Percentiles rank a stretch among this genome's conserved stretches.
Conservation (phyloP, 92 coral and sea anemone species). For the Porites cylindrica region DNA sequence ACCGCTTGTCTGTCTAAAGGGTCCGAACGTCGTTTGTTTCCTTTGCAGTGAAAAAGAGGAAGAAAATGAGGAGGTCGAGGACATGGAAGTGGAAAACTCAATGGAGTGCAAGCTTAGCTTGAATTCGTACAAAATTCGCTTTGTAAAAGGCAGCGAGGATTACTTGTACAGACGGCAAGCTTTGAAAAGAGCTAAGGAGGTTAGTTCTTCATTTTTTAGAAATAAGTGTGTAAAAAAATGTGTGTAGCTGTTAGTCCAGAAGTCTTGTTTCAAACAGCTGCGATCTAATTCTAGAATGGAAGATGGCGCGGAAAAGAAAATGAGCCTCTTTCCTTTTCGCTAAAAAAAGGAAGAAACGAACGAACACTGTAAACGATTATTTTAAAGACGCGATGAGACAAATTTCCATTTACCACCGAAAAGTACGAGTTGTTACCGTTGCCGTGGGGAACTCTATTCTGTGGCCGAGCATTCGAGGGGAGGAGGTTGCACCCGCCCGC, state of each 20-base stretch:
- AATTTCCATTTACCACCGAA: too few relatives aligned
- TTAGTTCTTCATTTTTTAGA: conserved; percentile 12
- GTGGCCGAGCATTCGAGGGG: too few relatives aligned
- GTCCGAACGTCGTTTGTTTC: background rate
- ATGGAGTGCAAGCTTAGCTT: conserved; percentile 94
- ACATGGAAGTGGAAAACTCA: conserved; percentile 93
- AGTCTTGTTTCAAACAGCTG: background rate
- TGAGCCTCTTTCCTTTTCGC: too few relatives aligned
- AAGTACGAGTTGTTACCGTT: too few relatives aligned
- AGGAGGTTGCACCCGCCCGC: too few relatives aligned
- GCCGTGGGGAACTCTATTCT: too few relatives aligned
- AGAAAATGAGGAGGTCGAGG: conserved; percentile 84
- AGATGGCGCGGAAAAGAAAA: too few relatives aligned
- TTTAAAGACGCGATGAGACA: too few relatives aligned
- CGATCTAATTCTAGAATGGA: background rate
- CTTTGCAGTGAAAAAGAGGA: conserved; percentile 85
- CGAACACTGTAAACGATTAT: too few relatives aligned
- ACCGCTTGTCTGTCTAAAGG: too few relatives aligned
- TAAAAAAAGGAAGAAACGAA: too few relatives aligned
- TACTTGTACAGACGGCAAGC: conserved; percentile 92
- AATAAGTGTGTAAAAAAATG: background rate
- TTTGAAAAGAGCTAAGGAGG: conserved; percentile 92
- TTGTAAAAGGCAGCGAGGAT: conserved; percentile 93
- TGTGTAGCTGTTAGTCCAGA: background rate
- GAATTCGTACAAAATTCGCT: conserved; percentile 95